Base-by-base conservation (phyloP, 2,113 vertebrate genomes). In the Anseranas semipalmata region DNA sequence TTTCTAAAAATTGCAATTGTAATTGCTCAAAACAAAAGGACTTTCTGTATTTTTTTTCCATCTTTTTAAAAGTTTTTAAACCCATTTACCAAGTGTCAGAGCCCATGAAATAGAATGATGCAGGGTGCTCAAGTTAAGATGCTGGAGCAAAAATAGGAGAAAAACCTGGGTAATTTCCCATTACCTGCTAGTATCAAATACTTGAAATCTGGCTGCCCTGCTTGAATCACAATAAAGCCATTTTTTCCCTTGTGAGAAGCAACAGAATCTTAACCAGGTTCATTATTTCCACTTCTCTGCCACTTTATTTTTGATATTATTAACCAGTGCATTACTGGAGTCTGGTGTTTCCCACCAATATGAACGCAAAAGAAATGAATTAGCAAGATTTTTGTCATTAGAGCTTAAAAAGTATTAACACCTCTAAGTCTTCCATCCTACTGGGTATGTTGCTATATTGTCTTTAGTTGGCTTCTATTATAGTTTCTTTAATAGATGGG, bases 141-240 rank as follows among this genome's bases (percentile, higher is more conserved):
- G 75, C 89, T 80, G 55, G 70, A 97, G 91, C 53, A 93, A 78
- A 96, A 96, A 96, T 87, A 95, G 6, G 11, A 82, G 87, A 90
- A 95, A 97, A 96, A 83, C 55, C 82, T 90, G 65, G 90, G 89
- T 96, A 95, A 96, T 96, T 97, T 96, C 94, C 93, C 65, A 96
- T 95, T 95, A 95, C 96, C 86, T 94, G 67, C 84, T 96, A 92
- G 82, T 94, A 95, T 92, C 87, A 94, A 93, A 92, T 84, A 90
- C 83, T 94, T 89, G 90, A 96, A 96, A 95, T 94, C 96, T 94
- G 95, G 80, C 86, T 95, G 56, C 73, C 88, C 75, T 90, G 55
- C 67, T 91, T 90, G 95, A 95, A 97, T 95, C 83, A 95, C 60
- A 97, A 94, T 96, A 96, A 94, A 96, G 83, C 27, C 72, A 71